phyloP scores from a whole-genome alignment of 2,113 vertebrate species.

The Capreolus pygargus region DNA sequence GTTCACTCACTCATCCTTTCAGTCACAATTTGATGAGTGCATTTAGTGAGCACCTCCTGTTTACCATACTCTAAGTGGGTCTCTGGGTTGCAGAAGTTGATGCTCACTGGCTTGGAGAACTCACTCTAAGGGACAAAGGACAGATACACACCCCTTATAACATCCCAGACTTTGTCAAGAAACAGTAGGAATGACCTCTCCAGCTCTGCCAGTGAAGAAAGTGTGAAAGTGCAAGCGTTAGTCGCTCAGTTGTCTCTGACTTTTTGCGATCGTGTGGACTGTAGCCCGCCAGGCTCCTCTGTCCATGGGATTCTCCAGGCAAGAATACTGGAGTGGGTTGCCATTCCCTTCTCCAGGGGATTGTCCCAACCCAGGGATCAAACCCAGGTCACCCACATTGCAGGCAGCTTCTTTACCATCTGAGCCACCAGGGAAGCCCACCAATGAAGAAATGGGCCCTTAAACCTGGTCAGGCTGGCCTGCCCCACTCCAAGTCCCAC shows the following conservation, averaged over 20 bases:
- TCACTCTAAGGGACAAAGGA: neutral
- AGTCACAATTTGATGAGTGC: neutral
- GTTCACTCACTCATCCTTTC: neutral
- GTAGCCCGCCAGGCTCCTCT: neutral
- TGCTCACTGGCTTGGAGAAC: too few species aligned
- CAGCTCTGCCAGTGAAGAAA: neutral
- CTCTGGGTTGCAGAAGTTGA: neutral
- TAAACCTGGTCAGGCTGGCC: neutral
- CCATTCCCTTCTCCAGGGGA: neutral
- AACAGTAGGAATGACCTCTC: neutral
- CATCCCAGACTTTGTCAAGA: neutral
- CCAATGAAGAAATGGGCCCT: neutral
- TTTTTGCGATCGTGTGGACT: neutral
- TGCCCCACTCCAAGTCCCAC: neutral
- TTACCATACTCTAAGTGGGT: neutral
- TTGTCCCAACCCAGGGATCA: neutral
- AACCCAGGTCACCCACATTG: neutral
- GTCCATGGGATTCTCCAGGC: neutral
- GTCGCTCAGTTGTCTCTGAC: neutral
- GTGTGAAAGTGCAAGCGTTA: neutral
- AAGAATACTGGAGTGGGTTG: neutral
- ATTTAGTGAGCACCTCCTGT: neutral
- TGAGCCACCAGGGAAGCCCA: neutral
- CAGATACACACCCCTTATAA: neutral
- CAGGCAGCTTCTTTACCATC: neutral